These are phyloP conservation scores for Eueremaeus valkanovi DNA, from an alignment of 2,888 invertebrate genomes.

Conservation along the genomic window DNA sequence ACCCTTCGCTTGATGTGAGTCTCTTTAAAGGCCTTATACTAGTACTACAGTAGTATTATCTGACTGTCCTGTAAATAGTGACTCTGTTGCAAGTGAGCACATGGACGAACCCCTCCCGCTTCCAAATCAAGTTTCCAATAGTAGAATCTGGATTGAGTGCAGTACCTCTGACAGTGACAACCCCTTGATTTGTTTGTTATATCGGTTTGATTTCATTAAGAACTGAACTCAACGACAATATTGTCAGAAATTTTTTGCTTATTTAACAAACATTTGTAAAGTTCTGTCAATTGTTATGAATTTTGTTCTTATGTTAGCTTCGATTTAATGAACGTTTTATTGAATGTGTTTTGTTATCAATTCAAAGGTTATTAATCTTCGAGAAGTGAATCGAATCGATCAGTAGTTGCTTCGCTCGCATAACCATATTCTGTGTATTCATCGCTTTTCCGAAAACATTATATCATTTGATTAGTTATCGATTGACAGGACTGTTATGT, in stretches of 20 bases:
- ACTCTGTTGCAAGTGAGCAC: background rate
- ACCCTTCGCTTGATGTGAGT: conserved; percentile 7
- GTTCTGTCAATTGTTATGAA: background rate
- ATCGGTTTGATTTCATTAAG: conserved; percentile 6
- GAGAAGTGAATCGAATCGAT: too few relatives aligned
- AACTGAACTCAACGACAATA: background rate
- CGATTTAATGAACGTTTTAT: background rate
- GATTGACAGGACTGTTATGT: background rate
- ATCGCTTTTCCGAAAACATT: too few relatives aligned
- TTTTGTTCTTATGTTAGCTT: background rate
- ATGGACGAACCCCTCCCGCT: conserved; percentile 12
- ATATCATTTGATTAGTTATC: too few relatives aligned
- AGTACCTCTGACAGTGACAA: background rate
- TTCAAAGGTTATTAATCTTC: too few relatives aligned
- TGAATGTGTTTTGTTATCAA: too few relatives aligned
- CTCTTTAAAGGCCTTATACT: background rate
- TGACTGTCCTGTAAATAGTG: conserved; percentile 9
- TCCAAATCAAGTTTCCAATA: background rate
- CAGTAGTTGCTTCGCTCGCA: too few relatives aligned
- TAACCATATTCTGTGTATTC: too few relatives aligned
- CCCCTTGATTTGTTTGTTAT: conserved; percentile 5
- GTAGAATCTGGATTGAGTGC: background rate
- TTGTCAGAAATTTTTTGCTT: background rate
- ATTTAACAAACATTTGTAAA: background rate
- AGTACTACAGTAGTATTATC: too few relatives aligned